Evolutionary conservation across 2,113 vertebrate genomes (phyloP).

Genomic region (Rhinolophus sinicus): DNA sequence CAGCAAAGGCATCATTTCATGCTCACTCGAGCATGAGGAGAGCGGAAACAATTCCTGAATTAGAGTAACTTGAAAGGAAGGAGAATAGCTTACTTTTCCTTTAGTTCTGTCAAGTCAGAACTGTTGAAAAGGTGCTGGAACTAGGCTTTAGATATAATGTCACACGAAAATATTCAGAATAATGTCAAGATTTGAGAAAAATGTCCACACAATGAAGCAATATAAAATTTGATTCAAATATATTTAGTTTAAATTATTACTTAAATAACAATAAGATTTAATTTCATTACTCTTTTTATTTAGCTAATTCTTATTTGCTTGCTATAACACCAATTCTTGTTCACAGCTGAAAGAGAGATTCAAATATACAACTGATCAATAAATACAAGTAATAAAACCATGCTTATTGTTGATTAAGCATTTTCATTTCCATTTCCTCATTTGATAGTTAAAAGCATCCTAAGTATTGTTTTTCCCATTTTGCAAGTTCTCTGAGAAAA

Average conservation of each 20-base stretch:
- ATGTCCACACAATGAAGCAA: background rate
- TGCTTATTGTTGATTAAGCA: background rate
- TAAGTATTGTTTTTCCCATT: slow-evolving; percentile 12
- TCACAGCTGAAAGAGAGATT: background rate
- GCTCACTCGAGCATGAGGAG: slow-evolving; percentile 43
- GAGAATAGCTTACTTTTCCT: background rate
- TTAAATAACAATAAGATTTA: background rate
- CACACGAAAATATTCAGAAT: background rate
- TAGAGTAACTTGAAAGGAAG: background rate
- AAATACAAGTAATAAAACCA: background rate
- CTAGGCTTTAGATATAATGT: background rate
- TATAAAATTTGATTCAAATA: background rate
- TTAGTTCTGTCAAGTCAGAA: slow-evolving; percentile 38
- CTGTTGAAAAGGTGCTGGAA: background rate
- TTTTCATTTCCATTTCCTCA: background rate
- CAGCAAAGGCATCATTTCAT: slow-evolving; percentile 56
- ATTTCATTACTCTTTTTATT: background rate
- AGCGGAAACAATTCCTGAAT: slow-evolving; percentile 10
- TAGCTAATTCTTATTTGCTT: background rate
- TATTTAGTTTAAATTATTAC: background rate
- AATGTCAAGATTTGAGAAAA: background rate
- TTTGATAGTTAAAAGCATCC: slow-evolving; percentile 1
- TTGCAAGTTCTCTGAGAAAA: slow-evolving; percentile 30
- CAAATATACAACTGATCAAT: background rate
- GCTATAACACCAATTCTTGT: background rate